Percentiles rank a stretch among this genome's conserved stretches.
phyloP scores from a whole-genome alignment of 53 echinoderm and acorn worm species.

The Paracentrotus lividus region DNA sequence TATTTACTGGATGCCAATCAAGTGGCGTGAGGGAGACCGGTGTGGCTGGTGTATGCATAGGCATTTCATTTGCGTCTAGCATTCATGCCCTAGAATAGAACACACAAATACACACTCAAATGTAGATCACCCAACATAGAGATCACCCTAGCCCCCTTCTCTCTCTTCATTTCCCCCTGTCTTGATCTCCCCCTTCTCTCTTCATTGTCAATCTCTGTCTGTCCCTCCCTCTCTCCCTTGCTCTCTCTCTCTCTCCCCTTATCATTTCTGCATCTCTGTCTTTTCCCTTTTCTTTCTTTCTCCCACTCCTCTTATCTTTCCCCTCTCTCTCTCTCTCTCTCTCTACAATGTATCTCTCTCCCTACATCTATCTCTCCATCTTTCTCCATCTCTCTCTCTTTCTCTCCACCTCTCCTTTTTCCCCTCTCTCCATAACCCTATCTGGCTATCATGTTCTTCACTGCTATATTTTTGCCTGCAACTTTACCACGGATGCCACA shows the following conservation, averaged over 20 bases:
- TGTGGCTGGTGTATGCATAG: conserved; percentile 15
- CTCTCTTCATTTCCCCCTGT: not conserved
- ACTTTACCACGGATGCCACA: conserved; percentile 1
- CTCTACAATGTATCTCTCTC: not conserved
- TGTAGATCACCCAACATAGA: not conserved
- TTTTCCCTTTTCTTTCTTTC: not conserved
- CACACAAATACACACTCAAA: conserved; percentile 2
- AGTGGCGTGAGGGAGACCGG: not conserved
- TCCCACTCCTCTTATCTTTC: not conserved
- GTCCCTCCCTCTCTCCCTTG: not conserved
- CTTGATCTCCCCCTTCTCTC: too few species aligned
- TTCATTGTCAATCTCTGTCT: too few species aligned
- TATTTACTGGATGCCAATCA: conserved; percentile 66
- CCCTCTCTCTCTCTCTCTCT: not conserved
- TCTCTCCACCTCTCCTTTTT: not conserved
- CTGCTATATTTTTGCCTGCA: too few species aligned
- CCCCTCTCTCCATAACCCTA: not conserved
- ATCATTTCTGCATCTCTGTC: too few species aligned
- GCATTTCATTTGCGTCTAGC: conserved; percentile 12
- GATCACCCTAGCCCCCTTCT: conserved; percentile 6
- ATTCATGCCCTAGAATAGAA: conserved; percentile 21
- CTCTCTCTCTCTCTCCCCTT: not conserved
- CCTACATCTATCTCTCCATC: too few species aligned
- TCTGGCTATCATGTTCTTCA: not conserved
- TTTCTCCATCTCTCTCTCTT: not conserved